Evolutionary conservation across 2,113 vertebrate species (phyloP), one percentile per base, ranked within the genome.

Genomic region (Cheirogaleus medius): DNA sequence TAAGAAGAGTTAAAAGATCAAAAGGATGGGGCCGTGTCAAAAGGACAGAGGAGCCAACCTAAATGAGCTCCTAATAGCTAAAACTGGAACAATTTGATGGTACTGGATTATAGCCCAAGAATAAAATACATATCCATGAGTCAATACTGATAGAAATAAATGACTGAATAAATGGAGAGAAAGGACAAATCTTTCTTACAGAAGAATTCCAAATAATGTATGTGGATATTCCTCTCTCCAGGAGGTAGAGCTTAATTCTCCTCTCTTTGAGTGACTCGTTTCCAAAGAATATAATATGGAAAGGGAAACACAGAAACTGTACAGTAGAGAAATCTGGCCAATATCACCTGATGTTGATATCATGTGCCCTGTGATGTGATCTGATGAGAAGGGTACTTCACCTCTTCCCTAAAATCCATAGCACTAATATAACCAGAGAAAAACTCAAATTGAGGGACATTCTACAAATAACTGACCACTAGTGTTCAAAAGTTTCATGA

Each of bases 161-260:
- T 68, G 44, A 63, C 5, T 63, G 25, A 63, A 29, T 63, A 63
- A 29, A 63, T 63, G 60, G 49, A 39, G 44, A 89, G 78, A 87
- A 97, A 49, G 10, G 20, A 25, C 34, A 81, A 86, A 68, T 81
- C 66, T 86, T 90, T 84, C 37, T 64, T 84, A 95, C 10, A 94
- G 54, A 92, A 95, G 71, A 92, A 95, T 95, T 92, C 56, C 39
- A 90, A 85, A 80, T 71, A 93, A 93, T 34, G 32, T 66, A 86
- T 63, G 42, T 77, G 11, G 14, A 87, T 34, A 77, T 49, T 63
- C 34, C 32, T 56, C 23, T 63, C 10, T 91, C 49, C 34, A 44
- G 52, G 37, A 93, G 58, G n/a, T 69, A 5, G 54, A 82, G 49
- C 32, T 90, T 83, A 90, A 82, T 81, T 90, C 42, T 71, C 32